Conservation (phyloP, 1,140 invertebrate genomes). For the Heterodera schachtii region DNA sequence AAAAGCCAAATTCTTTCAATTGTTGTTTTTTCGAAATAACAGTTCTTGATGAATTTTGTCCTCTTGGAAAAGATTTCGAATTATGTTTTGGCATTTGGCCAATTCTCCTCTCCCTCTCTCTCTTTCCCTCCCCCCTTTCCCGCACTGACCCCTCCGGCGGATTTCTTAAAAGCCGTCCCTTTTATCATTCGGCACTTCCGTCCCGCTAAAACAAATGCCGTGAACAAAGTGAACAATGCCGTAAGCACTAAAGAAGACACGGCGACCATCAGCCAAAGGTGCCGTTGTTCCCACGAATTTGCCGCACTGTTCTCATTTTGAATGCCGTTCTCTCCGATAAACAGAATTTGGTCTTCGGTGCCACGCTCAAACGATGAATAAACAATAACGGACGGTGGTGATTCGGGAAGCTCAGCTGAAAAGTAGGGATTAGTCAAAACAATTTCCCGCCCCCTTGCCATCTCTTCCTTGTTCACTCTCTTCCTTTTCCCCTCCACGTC, state of each 20-base stretch:
- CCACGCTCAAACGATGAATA: not conserved
- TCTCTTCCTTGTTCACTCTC: too few species aligned
- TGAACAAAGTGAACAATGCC: not conserved
- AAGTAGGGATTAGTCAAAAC: too few species aligned
- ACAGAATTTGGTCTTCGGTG: not conserved
- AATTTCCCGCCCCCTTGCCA: too few species aligned
- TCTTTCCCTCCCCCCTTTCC: not conserved
- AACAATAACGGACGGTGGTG: not conserved
- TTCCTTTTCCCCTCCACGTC: too few species aligned
- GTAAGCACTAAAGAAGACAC: not conserved
- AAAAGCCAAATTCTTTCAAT: too few species aligned
- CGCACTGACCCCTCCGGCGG: not conserved
- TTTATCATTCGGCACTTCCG: not conserved
- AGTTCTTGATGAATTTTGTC: too few species aligned
- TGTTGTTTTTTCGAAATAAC: too few species aligned
- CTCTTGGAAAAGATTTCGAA: too few species aligned
- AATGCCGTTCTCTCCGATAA: not conserved
- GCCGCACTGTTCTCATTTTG: not conserved
- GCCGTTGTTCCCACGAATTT: not conserved
- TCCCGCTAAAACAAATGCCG: not conserved
- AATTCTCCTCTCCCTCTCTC: too few species aligned
- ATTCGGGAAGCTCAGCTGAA: not conserved
- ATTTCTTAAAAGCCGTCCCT: not conserved
- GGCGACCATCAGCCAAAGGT: not conserved
- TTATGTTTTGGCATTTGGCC: too few species aligned